Conservation (phyloP, 2,797 vertebrate species). For the Podarcis lilfordi region DNA sequence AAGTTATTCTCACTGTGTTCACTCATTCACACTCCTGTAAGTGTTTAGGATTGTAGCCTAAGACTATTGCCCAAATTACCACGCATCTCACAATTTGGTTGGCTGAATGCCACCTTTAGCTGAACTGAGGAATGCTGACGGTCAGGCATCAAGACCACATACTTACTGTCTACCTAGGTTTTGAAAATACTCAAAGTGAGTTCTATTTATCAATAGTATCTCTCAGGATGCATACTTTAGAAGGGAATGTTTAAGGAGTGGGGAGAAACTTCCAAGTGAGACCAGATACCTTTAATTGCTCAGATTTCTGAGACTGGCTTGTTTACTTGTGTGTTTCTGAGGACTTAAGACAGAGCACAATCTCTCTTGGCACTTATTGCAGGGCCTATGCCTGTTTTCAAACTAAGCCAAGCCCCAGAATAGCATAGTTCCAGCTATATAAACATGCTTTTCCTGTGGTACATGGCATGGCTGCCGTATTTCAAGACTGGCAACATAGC, state of each 20-base stretch:
- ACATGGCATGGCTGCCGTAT: background rate
- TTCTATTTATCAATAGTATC: background rate
- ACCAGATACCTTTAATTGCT: slow-evolving; percentile 2
- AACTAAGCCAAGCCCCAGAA: background rate
- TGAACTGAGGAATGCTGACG: background rate
- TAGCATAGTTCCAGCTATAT: slow-evolving; percentile 2
- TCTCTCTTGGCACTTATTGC: background rate
- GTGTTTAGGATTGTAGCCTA: background rate
- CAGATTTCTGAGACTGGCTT: slow-evolving; percentile 18
- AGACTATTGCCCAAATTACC: background rate
- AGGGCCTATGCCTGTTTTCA: background rate
- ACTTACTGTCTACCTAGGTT: background rate
- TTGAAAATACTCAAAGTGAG: slow-evolving; percentile 7
- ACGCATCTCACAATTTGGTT: background rate
- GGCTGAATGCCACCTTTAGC: background rate
- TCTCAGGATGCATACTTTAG: background rate
- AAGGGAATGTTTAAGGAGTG: background rate
- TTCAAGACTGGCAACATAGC: background rate
- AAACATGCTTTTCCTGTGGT: slow-evolving; percentile 8
- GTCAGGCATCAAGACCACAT: background rate
- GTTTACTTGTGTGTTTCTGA: slow-evolving; percentile 22
- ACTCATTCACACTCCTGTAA: background rate
- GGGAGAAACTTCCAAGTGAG: background rate
- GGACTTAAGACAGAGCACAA: slow-evolving; percentile 5
- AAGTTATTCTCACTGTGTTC: background rate